Evolutionary conservation across 2,888 invertebrate genomes (phyloP).

Genomic region (Noctuana brunneofusca): DNA sequence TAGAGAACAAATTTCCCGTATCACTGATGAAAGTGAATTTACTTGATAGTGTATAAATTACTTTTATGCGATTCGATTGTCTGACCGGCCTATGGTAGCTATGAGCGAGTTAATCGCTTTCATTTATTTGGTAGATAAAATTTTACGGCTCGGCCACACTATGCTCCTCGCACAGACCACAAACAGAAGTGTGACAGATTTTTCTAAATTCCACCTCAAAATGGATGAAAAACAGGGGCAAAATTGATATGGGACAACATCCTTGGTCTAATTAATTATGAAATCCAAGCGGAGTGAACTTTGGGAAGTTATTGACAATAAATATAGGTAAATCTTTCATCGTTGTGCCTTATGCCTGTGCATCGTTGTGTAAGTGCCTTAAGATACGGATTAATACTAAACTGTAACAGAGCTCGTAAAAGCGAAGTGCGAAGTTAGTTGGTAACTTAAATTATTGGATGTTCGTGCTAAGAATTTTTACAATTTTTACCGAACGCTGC

Average conservation of each 20-base stretch:
- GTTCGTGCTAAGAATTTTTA: conserved; percentile 48
- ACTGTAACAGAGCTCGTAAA: conserved; percentile 29
- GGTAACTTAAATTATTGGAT: conserved; percentile 46
- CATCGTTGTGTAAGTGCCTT: not conserved
- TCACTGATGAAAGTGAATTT: conserved; percentile 8
- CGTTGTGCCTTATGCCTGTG: too few species aligned
- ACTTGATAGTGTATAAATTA: conserved; percentile 13
- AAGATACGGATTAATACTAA: conserved; percentile 20
- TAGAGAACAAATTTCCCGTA: conserved; percentile 14
- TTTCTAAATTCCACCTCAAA: too few species aligned
- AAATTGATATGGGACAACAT: too few species aligned
- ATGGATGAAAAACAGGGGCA: too few species aligned
- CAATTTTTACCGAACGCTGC: conserved; percentile 27
- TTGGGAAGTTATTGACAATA: too few species aligned
- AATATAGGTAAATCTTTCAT: too few species aligned
- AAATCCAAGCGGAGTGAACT: too few species aligned
- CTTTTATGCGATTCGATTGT: not conserved
- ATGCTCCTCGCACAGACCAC: too few species aligned
- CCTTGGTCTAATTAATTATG: too few species aligned
- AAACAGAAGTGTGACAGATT: too few species aligned
- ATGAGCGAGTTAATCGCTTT: not conserved
- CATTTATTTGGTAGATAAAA: not conserved
- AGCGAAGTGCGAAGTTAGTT: conserved; percentile 34
- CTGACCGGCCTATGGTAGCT: not conserved
- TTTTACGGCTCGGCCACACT: too few species aligned